A percentile compares a stretch with the other conserved stretches of the same genome.
Evolutionary conservation across 1,140 invertebrate species (phyloP).

Genomic region (Listronotus oregonensis): DNA sequence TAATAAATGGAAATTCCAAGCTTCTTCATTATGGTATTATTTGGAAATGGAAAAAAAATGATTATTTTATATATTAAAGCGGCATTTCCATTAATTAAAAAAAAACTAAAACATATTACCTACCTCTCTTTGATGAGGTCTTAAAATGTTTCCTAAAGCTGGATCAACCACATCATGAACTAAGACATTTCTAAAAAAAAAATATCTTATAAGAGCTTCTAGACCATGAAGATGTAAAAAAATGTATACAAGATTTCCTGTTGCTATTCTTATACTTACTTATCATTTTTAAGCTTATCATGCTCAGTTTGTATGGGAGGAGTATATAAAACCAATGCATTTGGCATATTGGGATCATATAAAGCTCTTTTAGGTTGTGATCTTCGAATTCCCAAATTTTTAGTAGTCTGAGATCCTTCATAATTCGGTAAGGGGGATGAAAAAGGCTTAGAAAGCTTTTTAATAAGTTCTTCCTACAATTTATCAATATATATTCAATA

Average conservation of each 20-base stretch:
- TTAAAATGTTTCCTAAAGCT: conserved; percentile 82
- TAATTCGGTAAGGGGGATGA: conserved; percentile 95
- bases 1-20: too few relatives aligned
- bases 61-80: too few relatives aligned
- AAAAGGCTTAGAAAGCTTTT: conserved; percentile 85
- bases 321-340: conserved; percentile 87
- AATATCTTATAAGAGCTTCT: background rate
- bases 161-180: conserved; percentile 97
- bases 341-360: conserved; percentile 92
- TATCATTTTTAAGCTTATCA: conserved; percentile 78
- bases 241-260: too few relatives aligned
- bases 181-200: conserved; percentile 64
- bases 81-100: too few relatives aligned
- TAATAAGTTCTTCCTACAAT: conserved; percentile 76
- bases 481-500: too few relatives aligned
- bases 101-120: too few relatives aligned
- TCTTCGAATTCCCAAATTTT: conserved; percentile 67
- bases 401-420: conserved; percentile 69
- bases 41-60: too few relatives aligned
- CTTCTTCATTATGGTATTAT: too few relatives aligned
- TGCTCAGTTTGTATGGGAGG: conserved; percentile 84
- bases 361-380: conserved; percentile 74
- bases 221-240: too few relatives aligned
- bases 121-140: conserved; percentile 93
- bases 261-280: conserved; percentile 51